Percentiles rank a stretch among this genome's conserved stretches.
Evolutionary conservation across 2,113 vertebrate genomes (phyloP).

Genomic region (Vimba vimba): DNA sequence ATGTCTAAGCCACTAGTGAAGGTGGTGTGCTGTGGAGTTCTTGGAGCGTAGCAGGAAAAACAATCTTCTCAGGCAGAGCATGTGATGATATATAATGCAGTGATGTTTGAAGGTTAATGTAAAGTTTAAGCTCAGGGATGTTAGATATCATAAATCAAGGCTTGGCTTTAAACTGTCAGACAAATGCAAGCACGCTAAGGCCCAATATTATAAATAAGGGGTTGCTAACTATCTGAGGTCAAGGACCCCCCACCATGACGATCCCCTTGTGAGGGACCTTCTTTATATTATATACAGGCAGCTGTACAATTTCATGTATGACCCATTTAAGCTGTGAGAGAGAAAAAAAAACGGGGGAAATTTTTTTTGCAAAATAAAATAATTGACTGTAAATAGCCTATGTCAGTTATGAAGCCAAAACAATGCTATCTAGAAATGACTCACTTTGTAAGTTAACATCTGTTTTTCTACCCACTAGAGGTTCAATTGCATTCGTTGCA

Average conservation of each 20-base stretch:
- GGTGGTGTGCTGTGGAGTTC: not conserved
- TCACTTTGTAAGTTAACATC: not conserved
- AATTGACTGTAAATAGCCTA: not conserved
- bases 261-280: not conserved
- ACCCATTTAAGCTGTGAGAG: not conserved
- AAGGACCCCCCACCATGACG: not conserved
- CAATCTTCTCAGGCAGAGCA: slow-evolving; percentile 1
- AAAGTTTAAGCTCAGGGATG: slow-evolving; percentile 24
- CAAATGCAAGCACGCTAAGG: not conserved
- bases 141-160: slow-evolving; percentile 29
- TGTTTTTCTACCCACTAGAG: not conserved
- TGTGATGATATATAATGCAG: slow-evolving; percentile 5
- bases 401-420: not conserved
- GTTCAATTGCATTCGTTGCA: not conserved
- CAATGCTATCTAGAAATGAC: not conserved
- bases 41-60: not conserved
- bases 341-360: not conserved
- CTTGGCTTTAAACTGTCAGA: slow-evolving; percentile 21
- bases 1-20: not conserved
- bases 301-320: not conserved
- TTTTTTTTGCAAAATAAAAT: not conserved
- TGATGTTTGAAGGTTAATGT: slow-evolving; percentile 32
- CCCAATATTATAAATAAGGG: not conserved
- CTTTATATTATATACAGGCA: not conserved
- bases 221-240: not conserved